Evolutionary conservation across 1,140 invertebrate genomes (phyloP).

Genomic region (Caenorhabditis latens): DNA sequence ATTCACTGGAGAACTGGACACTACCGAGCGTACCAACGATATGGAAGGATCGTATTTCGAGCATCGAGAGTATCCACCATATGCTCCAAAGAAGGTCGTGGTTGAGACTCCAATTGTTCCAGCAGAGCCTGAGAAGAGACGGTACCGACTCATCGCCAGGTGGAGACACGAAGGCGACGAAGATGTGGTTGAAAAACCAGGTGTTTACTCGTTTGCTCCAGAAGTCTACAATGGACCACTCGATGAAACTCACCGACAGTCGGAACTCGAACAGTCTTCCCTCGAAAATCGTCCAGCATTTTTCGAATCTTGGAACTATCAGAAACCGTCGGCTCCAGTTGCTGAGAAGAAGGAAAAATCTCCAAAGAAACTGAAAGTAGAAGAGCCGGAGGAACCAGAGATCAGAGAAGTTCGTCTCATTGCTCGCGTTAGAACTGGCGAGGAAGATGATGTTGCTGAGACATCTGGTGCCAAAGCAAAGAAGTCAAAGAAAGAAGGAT

Average conservation of each 20-base stretch:
- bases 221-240: constrained; percentile 63
- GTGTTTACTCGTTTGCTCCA: constrained; percentile 42
- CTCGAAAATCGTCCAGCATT: constrained; percentile 43
- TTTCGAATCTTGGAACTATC: not conserved
- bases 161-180: constrained; percentile 62
- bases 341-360: constrained; percentile 30
- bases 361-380: constrained; percentile 24
- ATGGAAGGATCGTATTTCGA: constrained; percentile 12
- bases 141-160: constrained; percentile 50
- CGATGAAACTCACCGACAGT: constrained; percentile 54
- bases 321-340: not conserved
- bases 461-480: not conserved
- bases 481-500: constrained; percentile 9
- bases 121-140: constrained; percentile 35
- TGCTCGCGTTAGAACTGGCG: not conserved
- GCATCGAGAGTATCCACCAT: not conserved
- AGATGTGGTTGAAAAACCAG: constrained; percentile 64
- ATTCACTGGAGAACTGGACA: constrained; percentile 46
- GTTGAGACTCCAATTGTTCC: not conserved
- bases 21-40: constrained; percentile 16
- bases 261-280: constrained; percentile 45
- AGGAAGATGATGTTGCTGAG: not conserved
- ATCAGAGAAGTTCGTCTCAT: not conserved
- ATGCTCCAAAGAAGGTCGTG: not conserved
- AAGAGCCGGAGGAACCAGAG: not conserved